A percentile compares a stretch with the other conserved stretches of the same genome.
Evolutionary conservation across 2,113 vertebrate genomes (phyloP).

Genomic region (Pithys albifrons): DNA sequence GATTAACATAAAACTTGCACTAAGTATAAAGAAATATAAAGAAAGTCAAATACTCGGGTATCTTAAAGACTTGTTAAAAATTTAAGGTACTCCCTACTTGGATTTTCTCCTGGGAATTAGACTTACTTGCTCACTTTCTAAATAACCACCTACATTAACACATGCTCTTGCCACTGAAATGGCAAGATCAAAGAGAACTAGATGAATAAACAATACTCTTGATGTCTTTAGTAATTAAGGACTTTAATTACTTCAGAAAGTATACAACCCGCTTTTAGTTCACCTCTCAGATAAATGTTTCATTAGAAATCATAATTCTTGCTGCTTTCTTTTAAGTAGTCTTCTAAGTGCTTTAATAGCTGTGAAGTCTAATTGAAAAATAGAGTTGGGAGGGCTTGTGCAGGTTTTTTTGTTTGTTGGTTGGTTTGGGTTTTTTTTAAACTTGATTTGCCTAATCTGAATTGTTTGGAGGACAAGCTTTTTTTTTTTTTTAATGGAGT

Average conservation of each 20-base stretch:
- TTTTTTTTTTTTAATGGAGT: neutral
- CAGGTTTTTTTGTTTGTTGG: accelerated
- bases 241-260: neutral
- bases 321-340: neutral
- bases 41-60: neutral
- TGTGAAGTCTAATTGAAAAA: neutral
- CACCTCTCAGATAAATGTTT: neutral
- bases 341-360: neutral
- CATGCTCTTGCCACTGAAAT: neutral
- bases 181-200: neutral
- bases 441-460: neutral
- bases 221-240: neutral
- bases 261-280: neutral
- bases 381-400: accelerated
- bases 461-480: neutral
- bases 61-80: neutral
- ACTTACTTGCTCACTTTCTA: neutral
- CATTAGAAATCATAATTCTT: neutral
- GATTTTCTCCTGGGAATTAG: neutral
- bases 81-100: neutral
- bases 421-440: neutral
- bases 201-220: neutral
- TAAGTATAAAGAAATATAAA: neutral
- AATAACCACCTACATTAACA: neutral
- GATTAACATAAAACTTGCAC: neutral